Conservation (phyloP, 2,797 vertebrate species). For the Parauchenoglanis punctatus region DNA sequence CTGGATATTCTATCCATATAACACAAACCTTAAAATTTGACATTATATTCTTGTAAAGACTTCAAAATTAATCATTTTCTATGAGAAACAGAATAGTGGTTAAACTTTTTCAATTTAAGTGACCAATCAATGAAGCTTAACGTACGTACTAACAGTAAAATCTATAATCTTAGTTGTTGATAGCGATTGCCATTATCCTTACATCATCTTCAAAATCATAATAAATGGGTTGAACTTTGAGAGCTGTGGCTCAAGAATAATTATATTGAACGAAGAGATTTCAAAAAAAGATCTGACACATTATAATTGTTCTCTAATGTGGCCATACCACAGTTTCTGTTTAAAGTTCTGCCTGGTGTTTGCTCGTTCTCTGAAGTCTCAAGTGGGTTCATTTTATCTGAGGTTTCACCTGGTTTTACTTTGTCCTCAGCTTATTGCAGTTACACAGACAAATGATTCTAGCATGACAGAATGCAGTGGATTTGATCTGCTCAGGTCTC, state of each 20-base stretch:
- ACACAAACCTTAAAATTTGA: not conserved
- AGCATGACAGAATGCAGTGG: not conserved
- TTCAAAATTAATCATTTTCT: not conserved
- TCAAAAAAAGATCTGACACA: not conserved
- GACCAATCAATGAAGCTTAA: not conserved
- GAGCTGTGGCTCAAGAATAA: not conserved
- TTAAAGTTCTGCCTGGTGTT: not conserved
- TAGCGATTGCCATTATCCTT: not conserved
- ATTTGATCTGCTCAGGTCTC: not conserved
- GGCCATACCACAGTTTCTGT: not conserved
- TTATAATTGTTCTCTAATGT: not conserved
- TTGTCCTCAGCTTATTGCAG: not conserved
- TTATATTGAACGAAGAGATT: not conserved
- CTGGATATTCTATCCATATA: not conserved
- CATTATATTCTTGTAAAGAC: not conserved
- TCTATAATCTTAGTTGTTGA: not conserved
- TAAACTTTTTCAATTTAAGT: not conserved
- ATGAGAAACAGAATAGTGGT: not conserved
- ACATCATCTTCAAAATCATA: not conserved
- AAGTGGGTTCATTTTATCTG: conserved; percentile 4
- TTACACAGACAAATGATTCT: not conserved
- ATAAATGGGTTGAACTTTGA: not conserved
- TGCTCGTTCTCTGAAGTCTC: conserved; percentile 15
- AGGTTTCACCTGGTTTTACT: not conserved
- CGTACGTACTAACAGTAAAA: not conserved